Evolutionary conservation across 2,797 vertebrate genomes (phyloP).

Genomic region (Adrianichthys oophorus): DNA sequence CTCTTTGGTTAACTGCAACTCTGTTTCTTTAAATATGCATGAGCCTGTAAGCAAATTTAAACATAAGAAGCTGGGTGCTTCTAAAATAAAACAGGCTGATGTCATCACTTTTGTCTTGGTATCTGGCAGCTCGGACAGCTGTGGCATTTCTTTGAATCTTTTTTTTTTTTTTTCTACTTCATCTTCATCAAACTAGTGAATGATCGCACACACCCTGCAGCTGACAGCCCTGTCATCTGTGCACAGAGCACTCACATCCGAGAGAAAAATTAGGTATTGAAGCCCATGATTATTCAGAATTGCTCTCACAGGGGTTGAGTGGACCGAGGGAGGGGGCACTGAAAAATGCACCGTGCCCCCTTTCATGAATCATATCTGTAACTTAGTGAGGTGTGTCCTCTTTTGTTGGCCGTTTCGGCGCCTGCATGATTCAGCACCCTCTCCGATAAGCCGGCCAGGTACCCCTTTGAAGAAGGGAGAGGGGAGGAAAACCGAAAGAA

Average conservation of each 20-base stretch:
- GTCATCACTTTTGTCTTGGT: slow-evolving; percentile 28
- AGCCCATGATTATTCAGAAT: slow-evolving; percentile 27
- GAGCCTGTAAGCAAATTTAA: slow-evolving; percentile 19
- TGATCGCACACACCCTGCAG: slow-evolving; percentile 23
- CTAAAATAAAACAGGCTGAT: slow-evolving; percentile 32
- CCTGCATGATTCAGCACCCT: slow-evolving; percentile 32
- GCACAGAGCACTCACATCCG: slow-evolving; percentile 20
- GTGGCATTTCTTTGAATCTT: slow-evolving; percentile 56
- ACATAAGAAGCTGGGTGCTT: slow-evolving; percentile 15
- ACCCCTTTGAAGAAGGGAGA: slow-evolving; percentile 20
- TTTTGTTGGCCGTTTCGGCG: slow-evolving; percentile 29
- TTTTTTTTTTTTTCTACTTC: slow-evolving; percentile 17
- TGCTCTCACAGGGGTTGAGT: slow-evolving; percentile 15
- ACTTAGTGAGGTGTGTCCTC: slow-evolving; percentile 34
- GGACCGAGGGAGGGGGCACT: slow-evolving; percentile 7
- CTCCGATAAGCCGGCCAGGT: slow-evolving; percentile 35
- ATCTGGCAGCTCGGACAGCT: slow-evolving; percentile 59
- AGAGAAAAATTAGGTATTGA: slow-evolving; percentile 27
- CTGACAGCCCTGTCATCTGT: slow-evolving; percentile 41
- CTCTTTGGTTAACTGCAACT: slow-evolving; percentile 11
- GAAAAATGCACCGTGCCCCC: slow-evolving; percentile 21
- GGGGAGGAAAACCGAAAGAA: slow-evolving; percentile 9
- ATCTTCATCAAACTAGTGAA: slow-evolving; percentile 52
- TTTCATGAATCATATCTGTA: slow-evolving; percentile 52
- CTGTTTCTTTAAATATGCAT: slow-evolving; percentile 27